phyloP scores from a whole-genome alignment of 2,888 invertebrate genomes.

The Synanthedon andrenaeformis region DNA sequence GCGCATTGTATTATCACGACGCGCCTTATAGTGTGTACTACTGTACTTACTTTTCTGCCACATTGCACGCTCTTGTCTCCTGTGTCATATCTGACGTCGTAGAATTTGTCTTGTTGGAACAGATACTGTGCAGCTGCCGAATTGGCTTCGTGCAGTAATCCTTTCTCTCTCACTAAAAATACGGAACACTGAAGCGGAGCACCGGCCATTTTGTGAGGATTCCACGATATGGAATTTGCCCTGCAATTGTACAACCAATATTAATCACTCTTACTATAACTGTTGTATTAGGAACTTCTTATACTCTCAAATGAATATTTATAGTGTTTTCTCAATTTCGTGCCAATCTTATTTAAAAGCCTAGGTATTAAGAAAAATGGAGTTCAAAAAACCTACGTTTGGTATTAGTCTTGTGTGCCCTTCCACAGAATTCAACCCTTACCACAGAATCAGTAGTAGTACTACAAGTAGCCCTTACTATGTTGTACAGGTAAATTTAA shows the following conservation, averaged over 20 bases:
- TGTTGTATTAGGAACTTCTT: neutral
- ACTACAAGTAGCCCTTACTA: too few species aligned
- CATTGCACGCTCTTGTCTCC: constrained; percentile 93
- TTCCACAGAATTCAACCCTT: too few species aligned
- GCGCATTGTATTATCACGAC: too few species aligned
- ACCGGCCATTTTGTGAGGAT: constrained; percentile 88
- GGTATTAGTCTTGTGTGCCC: too few species aligned
- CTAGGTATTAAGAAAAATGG: too few species aligned
- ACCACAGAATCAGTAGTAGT: too few species aligned
- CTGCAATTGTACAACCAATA: constrained; percentile 32
- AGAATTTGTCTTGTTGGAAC: constrained; percentile 88
- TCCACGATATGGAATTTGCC: constrained; percentile 85
- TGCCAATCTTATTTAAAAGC: too few species aligned
- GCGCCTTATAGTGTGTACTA: neutral
- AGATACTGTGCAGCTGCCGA: constrained; percentile 80
- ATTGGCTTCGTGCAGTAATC: constrained; percentile 75
- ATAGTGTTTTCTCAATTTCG: too few species aligned
- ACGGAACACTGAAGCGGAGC: constrained; percentile 83
- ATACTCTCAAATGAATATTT: too few species aligned
- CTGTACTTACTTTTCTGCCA: constrained; percentile 78
- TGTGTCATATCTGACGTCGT: constrained; percentile 81
- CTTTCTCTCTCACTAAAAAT: constrained; percentile 73
- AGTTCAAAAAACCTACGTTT: too few species aligned
- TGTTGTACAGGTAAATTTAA: too few species aligned
- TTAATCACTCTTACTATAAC: constrained; percentile 10